Evolutionary conservation across 2,797 vertebrate genomes (phyloP).

Genomic region (Champsocephalus gunnari): DNA sequence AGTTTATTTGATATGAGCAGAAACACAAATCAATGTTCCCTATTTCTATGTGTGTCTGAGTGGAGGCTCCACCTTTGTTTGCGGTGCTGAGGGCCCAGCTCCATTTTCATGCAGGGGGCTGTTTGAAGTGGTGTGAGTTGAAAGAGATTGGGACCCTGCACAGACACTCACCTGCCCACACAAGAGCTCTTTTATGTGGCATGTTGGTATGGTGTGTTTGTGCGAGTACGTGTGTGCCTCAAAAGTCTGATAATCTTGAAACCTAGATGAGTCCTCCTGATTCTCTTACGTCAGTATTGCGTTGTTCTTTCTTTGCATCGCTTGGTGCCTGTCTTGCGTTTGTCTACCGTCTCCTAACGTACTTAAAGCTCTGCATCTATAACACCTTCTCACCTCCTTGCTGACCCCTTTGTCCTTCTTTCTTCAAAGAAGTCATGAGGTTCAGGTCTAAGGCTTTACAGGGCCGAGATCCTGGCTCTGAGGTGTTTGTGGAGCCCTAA

Average conservation of each 20-base stretch:
- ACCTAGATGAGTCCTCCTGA: constrained; percentile 36
- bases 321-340: constrained; percentile 2
- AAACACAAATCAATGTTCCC: constrained; percentile 10
- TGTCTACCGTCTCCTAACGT: neutral
- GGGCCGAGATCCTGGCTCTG: constrained; percentile 55
- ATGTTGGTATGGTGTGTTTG: constrained; percentile 41
- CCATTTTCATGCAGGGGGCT: constrained; percentile 73
- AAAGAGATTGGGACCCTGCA: constrained; percentile 72
- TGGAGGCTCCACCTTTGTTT: constrained; percentile 80
- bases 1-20: constrained; percentile 10
- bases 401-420: constrained; percentile 25
- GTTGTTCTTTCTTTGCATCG: constrained; percentile 22
- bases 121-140: constrained; percentile 83
- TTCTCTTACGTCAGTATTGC: constrained; percentile 38
- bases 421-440: constrained; percentile 55
- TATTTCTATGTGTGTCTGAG: constrained; percentile 29
- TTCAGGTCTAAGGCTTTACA: constrained; percentile 51
- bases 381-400: constrained; percentile 25
- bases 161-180: constrained; percentile 76
- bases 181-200: constrained; percentile 82
- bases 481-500: constrained; percentile 52
- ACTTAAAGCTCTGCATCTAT: constrained; percentile 3
- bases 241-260: constrained; percentile 50
- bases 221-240: constrained; percentile 35
- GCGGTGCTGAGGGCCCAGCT: constrained; percentile 70